These are phyloP conservation scores for Aspidoscelis tigris DNA, from an alignment of 2,113 vertebrate species.

Conservation along the genomic window DNA sequence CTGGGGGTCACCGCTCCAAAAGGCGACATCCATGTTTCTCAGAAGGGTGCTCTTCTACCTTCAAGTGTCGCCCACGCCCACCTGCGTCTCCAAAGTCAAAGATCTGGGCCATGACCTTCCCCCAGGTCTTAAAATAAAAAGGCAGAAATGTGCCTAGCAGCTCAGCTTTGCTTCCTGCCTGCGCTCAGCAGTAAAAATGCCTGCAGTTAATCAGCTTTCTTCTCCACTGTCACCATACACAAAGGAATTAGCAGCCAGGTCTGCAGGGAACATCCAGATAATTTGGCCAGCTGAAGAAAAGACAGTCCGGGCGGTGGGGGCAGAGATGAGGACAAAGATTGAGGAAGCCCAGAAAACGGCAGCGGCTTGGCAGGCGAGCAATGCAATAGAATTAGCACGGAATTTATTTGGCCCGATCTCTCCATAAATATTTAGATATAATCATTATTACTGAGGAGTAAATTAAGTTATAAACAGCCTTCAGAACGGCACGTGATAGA, in stretches of 20 bases:
- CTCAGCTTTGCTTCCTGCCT: constrained; percentile 55
- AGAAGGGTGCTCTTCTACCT: not conserved
- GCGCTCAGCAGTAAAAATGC: constrained; percentile 29
- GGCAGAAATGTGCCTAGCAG: not conserved
- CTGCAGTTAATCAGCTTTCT: constrained; percentile 72
- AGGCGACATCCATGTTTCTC: not conserved
- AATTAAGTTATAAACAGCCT: constrained; percentile 74
- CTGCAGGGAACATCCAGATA: constrained; percentile 70
- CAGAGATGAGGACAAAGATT: constrained; percentile 12
- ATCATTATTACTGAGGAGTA: constrained; percentile 71
- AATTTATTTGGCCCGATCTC: constrained; percentile 71
- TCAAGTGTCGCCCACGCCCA: not conserved
- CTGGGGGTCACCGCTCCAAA: not conserved
- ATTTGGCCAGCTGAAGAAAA: constrained; percentile 70
- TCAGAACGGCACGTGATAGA: constrained; percentile 69
- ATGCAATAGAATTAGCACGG: constrained; percentile 64
- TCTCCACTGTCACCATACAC: constrained; percentile 71
- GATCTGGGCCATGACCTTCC: constrained; percentile 57
- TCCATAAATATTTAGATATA: constrained; percentile 76
- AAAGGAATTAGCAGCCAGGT: constrained; percentile 72
- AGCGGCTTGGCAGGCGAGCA: constrained; percentile 31
- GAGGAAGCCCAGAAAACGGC: constrained; percentile 29
- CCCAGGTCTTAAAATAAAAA: constrained; percentile 56
- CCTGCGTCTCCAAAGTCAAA: constrained; percentile 51
- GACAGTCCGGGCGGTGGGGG: not conserved